A percentile compares a stretch with the other conserved stretches of the same genome.
These are phyloP conservation scores for Cryptops parisi DNA, from an alignment of 2,888 invertebrate species.

Conservation along the genomic window DNA sequence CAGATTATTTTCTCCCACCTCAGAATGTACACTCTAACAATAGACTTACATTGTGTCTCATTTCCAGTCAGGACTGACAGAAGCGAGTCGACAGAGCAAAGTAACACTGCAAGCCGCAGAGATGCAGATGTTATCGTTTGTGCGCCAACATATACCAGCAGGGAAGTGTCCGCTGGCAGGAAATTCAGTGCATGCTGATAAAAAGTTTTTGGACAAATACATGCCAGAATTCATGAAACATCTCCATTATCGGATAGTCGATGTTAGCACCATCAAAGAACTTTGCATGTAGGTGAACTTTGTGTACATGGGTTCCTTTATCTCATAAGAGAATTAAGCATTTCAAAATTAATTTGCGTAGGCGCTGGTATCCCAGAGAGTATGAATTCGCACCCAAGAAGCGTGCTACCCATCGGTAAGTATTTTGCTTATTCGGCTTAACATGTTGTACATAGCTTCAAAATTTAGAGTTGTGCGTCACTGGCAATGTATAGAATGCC, in stretches of 20 bases:
- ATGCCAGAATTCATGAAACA: conserved; percentile 66
- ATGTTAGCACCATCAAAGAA: conserved; percentile 83
- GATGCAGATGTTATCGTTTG: conserved; percentile 49
- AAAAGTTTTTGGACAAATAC: conserved; percentile 60
- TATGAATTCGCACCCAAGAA: conserved; percentile 15
- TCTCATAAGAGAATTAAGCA: no score
- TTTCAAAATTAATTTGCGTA: no score
- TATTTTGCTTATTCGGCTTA: background rate
- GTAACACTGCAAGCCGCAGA: conserved; percentile 54
- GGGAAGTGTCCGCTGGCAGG: conserved; percentile 66
- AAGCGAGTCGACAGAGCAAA: conserved; percentile 52
- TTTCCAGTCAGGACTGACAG: conserved; percentile 59
- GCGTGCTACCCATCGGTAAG: conserved; percentile 23
- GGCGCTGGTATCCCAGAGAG: conserved; percentile 12
- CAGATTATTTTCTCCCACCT: no score
- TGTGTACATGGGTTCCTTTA: conserved; percentile 25
- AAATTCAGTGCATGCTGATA: conserved; percentile 74
- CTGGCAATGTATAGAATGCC: no score
- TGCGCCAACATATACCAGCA: conserved; percentile 41
- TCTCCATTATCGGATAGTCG: conserved; percentile 82
- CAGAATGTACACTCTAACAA: no score
- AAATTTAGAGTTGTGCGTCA: no score
- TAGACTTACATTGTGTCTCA: no score
- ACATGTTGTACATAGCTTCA: no score
- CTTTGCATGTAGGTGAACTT: conserved; percentile 33